phyloP scores from a whole-genome alignment of 2,113 vertebrate genomes.

The Podarcis cretensis region DNA sequence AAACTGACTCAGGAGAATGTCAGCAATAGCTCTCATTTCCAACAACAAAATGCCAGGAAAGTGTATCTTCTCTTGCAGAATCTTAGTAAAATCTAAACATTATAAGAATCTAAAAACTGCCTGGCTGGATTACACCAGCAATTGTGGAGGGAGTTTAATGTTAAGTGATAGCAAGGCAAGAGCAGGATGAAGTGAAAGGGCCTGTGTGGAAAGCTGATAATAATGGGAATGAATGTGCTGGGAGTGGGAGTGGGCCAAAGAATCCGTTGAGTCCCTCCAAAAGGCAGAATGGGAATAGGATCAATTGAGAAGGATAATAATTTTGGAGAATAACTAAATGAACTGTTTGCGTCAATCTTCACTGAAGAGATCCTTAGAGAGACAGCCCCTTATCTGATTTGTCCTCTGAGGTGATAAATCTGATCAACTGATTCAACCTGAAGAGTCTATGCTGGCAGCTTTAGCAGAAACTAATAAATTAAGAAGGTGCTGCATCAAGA shows the following conservation, averaged over 20 bases:
- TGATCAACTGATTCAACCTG: neutral
- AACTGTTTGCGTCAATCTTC: neutral
- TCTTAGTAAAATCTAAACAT: too few species aligned
- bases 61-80: neutral
- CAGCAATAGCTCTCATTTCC: neutral
- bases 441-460: neutral
- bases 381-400: neutral
- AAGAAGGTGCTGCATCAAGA: neutral
- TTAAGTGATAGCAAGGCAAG: neutral
- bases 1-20: neutral
- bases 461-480: neutral
- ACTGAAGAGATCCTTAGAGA: neutral
- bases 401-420: neutral
- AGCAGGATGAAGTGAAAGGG: neutral
- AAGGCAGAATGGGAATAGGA: neutral
- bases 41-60: neutral
- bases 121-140: neutral
- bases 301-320: neutral
- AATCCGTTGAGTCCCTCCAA: neutral
- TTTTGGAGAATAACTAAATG: neutral
- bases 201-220: neutral
- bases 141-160: neutral
- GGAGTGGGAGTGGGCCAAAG: neutral
- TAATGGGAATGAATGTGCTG: neutral
- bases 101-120: neutral